These are phyloP conservation scores for Plecotus auritus DNA, from an alignment of 2,113 vertebrate species.

Conservation along the genomic window DNA sequence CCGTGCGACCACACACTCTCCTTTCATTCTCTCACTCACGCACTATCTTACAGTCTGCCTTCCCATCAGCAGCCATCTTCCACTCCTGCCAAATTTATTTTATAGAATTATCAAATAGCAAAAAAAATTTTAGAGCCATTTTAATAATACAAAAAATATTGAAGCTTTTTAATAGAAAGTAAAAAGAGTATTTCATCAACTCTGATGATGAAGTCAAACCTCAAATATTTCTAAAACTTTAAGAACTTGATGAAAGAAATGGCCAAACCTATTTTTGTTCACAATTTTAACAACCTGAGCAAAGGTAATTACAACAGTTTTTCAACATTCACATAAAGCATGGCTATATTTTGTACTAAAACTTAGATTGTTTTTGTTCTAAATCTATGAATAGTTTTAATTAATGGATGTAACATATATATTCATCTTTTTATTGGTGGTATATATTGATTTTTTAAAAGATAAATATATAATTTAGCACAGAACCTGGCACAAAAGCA, in stretches of 20 bases:
- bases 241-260: background rate
- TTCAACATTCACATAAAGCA: background rate
- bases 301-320: conserved; percentile 7
- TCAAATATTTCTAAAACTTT: conserved; percentile 33
- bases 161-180: background rate
- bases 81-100: background rate
- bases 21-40: too few species aligned
- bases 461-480: background rate
- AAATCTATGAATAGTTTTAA: conserved; percentile 23
- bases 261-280: background rate
- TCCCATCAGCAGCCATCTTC: too few species aligned
- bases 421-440: background rate
- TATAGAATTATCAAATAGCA: background rate
- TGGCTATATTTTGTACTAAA: conserved; percentile 5
- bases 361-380: background rate
- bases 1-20: too few species aligned
- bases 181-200: background rate
- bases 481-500: background rate
- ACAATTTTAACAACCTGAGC: conserved; percentile 34
- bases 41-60: too few species aligned
- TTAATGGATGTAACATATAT: background rate
- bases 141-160: background rate
- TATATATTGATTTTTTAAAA: background rate
- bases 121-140: background rate
- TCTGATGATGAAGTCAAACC: conserved; percentile 8